Evolutionary conservation across 2,797 vertebrate genomes (phyloP), one percentile per base, ranked within the genome.

Genomic region (Denticeps clupeoides): DNA sequence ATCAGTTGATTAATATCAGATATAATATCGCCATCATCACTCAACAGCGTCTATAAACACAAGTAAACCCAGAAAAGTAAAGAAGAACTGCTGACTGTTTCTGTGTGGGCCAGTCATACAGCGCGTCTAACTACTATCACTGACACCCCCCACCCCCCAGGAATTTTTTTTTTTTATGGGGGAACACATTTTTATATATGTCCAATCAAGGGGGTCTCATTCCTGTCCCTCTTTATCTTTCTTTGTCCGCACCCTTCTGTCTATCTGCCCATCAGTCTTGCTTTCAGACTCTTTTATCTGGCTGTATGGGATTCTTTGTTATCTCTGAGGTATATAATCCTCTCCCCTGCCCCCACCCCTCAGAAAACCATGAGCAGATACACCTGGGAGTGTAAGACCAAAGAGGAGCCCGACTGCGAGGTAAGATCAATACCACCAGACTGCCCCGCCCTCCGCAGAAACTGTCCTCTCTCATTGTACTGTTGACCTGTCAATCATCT

Each of bases 301-400:
- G 46, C 10, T 19, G 25, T 74, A 60, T 68, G 64, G 63, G 69
- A 70, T 49, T 63, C 59, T 53, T 69, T 69, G 50, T 71, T n/a
- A 53, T 77, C 58, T 63, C 74, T 76, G 64, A 83, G 74, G 74
- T 78, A 70, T 77, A 70, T 83, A 84, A 83, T 77, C 75, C 65
- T 84, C 59, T 84, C 71, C 77, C 73, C 57, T 51, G 70, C 75
- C 81, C 77, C 79, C 73, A 74, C 73, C 80, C 72, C 73, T 71
- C 75, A 87, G 84, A 87, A 84, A 85, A 84, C 82, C 82, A 87
- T 87, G 82, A 87, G 81, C 83, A 85, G 84, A 87, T 87, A 87
- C 80, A 85, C 84, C 72, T 87, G 84, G 84, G 84, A 87, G 73
- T 86, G 82, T 86, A 84, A 86, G 81, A 84, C 79, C 82, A 87